These are phyloP conservation scores for Pasiphila rectangulata DNA, from an alignment of 2,888 invertebrate species.

Conservation along the genomic window DNA sequence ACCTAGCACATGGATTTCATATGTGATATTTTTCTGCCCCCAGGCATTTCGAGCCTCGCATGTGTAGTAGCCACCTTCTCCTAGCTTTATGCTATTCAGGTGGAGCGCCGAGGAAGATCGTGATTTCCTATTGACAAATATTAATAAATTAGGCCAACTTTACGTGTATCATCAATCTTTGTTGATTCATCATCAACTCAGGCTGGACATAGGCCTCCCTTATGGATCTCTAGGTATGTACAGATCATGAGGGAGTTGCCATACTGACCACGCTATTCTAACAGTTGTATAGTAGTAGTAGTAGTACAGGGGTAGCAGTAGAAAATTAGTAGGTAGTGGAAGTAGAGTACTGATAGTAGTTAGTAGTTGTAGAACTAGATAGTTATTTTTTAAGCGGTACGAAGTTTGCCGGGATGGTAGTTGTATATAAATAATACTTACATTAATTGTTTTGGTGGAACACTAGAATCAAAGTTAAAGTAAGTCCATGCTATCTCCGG, in stretches of 20 bases:
- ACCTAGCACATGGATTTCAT: constrained; percentile 17
- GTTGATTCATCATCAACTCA: no score
- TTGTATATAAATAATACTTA: constrained; percentile 2
- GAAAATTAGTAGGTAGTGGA: no score
- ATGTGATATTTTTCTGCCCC: constrained; percentile 5
- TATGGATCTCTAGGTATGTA: no score
- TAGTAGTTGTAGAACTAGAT: no score
- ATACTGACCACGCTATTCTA: no score
- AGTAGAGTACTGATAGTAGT: no score
- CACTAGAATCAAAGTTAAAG: constrained; percentile 4
- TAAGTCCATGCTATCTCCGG: constrained; percentile 34
- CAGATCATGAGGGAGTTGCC: no score
- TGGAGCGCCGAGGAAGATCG: background rate
- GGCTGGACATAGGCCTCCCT: no score
- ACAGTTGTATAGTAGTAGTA: no score
- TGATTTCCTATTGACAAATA: constrained; percentile 4
- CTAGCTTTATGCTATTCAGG: constrained; percentile 1
- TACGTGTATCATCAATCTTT: background rate
- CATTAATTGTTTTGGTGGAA: constrained; percentile 8
- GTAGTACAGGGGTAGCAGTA: no score
- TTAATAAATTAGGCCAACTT: background rate
- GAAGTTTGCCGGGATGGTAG: no score
- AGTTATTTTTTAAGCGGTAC: no score
- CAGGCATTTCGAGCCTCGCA: constrained; percentile 12
- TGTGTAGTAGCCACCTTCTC: constrained; percentile 16